Base-by-base conservation (phyloP, 2,113 vertebrate genomes). In the Telmatochromis sp. region DNA sequence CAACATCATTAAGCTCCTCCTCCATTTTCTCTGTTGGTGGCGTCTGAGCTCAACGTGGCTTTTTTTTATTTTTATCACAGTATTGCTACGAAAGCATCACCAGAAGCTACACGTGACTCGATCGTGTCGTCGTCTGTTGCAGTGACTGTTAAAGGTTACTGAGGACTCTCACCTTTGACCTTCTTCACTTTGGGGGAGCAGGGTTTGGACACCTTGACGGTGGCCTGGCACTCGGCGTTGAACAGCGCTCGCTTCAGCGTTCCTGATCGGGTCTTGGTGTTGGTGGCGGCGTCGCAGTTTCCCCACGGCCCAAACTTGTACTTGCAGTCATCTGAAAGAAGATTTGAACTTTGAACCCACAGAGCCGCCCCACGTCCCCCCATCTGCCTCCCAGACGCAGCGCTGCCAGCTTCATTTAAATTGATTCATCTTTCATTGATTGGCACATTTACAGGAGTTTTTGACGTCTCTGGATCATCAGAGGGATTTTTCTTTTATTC, bases 231-330 rank as follows among this genome's bases (percentile, higher is more conserved):
- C 51, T 99, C 96, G 4, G 97, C 98, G 11, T 99, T 98, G 96
- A 97, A 99, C 85, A 98, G 95, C 1, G 95, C 98, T 91, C 98
- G 97, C 96, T 99, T 99, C 96, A 99, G 96, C 21, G 95, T 95
- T 2, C 98, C 98, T 0, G 97, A 97, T 37, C 98, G 97, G 80
- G 94, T 97, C 94, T 98, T 99, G 90, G 97, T 95, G 13, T 97
- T 97, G 0, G 97, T 97, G 90, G 93, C 82, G 12, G 95, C 79
- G 2, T 98, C 98, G 3, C 98, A 99, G 2, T 97, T 91, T 0
- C 97, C 97, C 98, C 98, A 99, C 60, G 89, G 97, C 11, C 97
- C 96, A 85, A 99, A 99, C 95, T 98, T 98, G 94, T 99, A 99
- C 95, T 99, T 99, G 93, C 98, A 99, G 94, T 99, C 98, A 0